A percentile compares a stretch with the other conserved stretches of the same genome.
phyloP scores from a whole-genome alignment of 2,797 vertebrate species.

The Sebastes hopkinsi region DNA sequence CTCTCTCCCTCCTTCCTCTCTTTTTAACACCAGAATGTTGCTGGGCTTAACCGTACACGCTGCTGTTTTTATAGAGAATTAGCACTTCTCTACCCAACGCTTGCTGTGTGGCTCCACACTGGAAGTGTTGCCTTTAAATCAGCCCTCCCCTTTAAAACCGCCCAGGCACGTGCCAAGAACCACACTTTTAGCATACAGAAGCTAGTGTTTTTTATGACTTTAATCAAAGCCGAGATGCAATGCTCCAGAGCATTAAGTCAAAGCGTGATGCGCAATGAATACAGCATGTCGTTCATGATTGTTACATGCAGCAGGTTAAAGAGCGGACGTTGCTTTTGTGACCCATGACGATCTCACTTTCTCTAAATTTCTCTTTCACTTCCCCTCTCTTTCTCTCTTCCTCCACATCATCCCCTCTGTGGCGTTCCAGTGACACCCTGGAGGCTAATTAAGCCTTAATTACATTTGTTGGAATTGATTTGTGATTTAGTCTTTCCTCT shows the following conservation, averaged over 20 bases:
- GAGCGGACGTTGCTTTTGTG: slow-evolving; percentile 20
- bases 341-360: slow-evolving; percentile 54
- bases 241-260: not conserved
- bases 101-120: slow-evolving; percentile 71
- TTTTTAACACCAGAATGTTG: slow-evolving; percentile 77
- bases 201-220: slow-evolving; percentile 42
- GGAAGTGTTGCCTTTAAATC: slow-evolving; percentile 79
- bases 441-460: slow-evolving; percentile 89
- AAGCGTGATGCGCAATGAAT: slow-evolving; percentile 10
- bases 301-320: slow-evolving; percentile 34
- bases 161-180: slow-evolving; percentile 63
- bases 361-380: slow-evolving; percentile 60
- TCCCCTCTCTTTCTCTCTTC: slow-evolving; percentile 51
- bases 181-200: slow-evolving; percentile 56
- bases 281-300: slow-evolving; percentile 6
- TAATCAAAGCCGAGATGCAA: slow-evolving; percentile 41
- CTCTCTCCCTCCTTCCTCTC: slow-evolving; percentile 31
- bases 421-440: slow-evolving; percentile 74
- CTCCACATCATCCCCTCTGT: slow-evolving; percentile 60
- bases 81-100: slow-evolving; percentile 73
- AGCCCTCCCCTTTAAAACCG: slow-evolving; percentile 60
- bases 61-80: slow-evolving; percentile 84
- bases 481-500: slow-evolving; percentile 86
- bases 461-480: slow-evolving; percentile 90
- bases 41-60: slow-evolving; percentile 74